Percentiles rank a stretch among this genome's conserved stretches.
phyloP scores from a whole-genome alignment of 1,140 invertebrate species.

The Pteromalus puparum region DNA sequence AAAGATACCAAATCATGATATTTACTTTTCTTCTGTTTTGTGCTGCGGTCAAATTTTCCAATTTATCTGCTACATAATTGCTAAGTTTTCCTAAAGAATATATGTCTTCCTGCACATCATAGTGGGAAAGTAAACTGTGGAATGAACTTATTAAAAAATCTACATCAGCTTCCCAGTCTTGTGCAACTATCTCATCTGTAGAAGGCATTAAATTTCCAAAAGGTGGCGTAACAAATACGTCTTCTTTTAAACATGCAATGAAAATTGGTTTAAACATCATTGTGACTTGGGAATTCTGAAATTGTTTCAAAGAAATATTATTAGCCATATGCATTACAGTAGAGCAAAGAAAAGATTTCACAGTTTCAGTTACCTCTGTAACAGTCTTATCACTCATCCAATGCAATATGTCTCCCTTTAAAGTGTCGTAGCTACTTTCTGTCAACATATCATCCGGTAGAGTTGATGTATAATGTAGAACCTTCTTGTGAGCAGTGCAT shows the following conservation, averaged over 20 bases:
- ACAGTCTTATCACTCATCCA: constrained; percentile 77
- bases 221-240: constrained; percentile 80
- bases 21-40: constrained; percentile 76
- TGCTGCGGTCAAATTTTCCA: constrained; percentile 77
- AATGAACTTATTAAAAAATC: constrained; percentile 78
- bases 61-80: constrained; percentile 78
- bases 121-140: constrained; percentile 78
- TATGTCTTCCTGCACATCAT: constrained; percentile 80
- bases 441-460: constrained; percentile 50
- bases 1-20: constrained; percentile 9
- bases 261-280: constrained; percentile 81
- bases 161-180: constrained; percentile 68
- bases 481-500: constrained; percentile 70
- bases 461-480: constrained; percentile 67
- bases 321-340: background rate
- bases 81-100: constrained; percentile 81
- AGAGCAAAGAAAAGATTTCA: background rate
- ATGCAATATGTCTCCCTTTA: constrained; percentile 73
- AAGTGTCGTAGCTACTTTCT: constrained; percentile 67
- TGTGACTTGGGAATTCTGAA: constrained; percentile 77
- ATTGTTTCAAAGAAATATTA: constrained; percentile 52
- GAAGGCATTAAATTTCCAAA: constrained; percentile 79
- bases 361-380: constrained; percentile 58
- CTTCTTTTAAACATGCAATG: constrained; percentile 76
- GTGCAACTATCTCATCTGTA: constrained; percentile 71